Evolutionary conservation across 1,140 invertebrate genomes (phyloP).

Genomic region (Tetramorium simillimum): DNA sequence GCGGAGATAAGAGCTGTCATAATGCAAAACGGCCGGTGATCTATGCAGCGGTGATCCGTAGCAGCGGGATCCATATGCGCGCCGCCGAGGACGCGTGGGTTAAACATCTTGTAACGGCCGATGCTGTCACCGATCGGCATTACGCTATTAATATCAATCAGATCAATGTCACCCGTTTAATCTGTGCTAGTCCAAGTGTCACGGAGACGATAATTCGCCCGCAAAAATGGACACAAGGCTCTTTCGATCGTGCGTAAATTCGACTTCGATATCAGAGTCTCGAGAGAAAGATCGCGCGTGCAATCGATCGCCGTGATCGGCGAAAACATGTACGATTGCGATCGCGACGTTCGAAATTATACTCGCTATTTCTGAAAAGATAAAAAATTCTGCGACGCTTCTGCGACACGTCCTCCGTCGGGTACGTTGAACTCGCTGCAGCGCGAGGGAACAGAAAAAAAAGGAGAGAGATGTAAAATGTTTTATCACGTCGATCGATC

Average conservation of each 20-base stretch:
- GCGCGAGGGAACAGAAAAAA: not conserved
- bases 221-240: conserved; percentile 58
- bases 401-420: not conserved
- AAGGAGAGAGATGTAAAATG: not conserved
- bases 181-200: conserved; percentile 46
- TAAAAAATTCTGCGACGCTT: not conserved
- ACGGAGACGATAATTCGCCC: conserved; percentile 35
- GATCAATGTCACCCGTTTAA: conserved; percentile 52
- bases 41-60: conserved; percentile 10
- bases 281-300: not conserved
- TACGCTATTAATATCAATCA: conserved; percentile 54
- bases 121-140: conserved; percentile 45
- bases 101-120: conserved; percentile 18
- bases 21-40: conserved; percentile 17
- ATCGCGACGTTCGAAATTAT: not conserved
- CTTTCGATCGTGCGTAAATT: conserved; percentile 34
- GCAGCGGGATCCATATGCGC: conserved; percentile 1
- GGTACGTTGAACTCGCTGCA: conserved; percentile 16
- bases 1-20: conserved; percentile 37
- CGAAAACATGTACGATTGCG: not conserved
- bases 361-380: not conserved
- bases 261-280: not conserved
- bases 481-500: not conserved
- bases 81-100: conserved; percentile 7
- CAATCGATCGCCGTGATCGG: no score